These are phyloP conservation scores for Caenorhabditis brenneri DNA, from an alignment of 1,140 invertebrate genomes.

Conservation along the genomic window DNA sequence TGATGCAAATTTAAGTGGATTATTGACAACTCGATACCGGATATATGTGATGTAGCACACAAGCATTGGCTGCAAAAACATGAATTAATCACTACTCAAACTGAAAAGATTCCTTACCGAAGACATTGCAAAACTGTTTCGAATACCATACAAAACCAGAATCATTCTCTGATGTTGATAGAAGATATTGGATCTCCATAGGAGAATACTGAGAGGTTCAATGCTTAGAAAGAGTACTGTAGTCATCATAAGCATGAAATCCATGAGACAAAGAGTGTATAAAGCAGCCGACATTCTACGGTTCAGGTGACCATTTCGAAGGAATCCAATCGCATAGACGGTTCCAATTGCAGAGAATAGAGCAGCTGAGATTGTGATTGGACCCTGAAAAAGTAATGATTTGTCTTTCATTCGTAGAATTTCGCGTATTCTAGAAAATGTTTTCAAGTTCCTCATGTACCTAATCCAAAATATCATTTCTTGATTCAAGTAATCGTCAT, in stretches of 20 bases:
- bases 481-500: too few species aligned
- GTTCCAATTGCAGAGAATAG: constrained; percentile 7
- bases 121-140: constrained; percentile 18
- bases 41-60: constrained; percentile 35
- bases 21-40: constrained; percentile 32
- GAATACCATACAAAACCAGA: neutral
- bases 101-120: neutral
- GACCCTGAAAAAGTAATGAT: neutral
- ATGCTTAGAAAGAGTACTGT: constrained; percentile 19
- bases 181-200: constrained; percentile 3
- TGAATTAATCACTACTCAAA: neutral
- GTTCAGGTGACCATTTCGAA: constrained; percentile 3
- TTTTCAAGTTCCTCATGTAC: too few species aligned
- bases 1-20: constrained; percentile 25
- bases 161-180: constrained; percentile 16
- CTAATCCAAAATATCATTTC: too few species aligned
- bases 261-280: constrained; percentile 20
- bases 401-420: too few species aligned
- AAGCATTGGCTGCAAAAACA: constrained; percentile 31
- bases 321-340: constrained; percentile 18
- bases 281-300: constrained; percentile 20
- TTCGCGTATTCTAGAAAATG: too few species aligned
- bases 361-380: neutral
- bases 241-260: constrained; percentile 26
- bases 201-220: constrained; percentile 26